These are phyloP conservation scores for Knipowitschia caucasica DNA, from an alignment of 2,797 vertebrate genomes.

Conservation along the genomic window DNA sequence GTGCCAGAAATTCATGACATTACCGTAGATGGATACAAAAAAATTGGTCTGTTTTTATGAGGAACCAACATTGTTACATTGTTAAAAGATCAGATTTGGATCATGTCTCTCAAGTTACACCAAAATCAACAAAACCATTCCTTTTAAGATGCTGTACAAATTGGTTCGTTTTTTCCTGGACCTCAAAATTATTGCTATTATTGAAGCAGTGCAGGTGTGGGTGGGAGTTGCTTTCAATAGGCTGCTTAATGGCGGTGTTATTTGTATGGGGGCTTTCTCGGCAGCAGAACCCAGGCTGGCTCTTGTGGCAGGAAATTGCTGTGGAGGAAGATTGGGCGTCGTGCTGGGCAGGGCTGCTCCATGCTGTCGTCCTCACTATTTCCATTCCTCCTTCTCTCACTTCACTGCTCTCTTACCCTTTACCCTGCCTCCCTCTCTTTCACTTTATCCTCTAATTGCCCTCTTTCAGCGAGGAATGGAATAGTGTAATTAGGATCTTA, in stretches of 20 bases:
- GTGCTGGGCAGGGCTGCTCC: conserved; percentile 62
- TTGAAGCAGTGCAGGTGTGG: conserved; percentile 65
- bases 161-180: conserved; percentile 49
- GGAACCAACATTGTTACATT: not conserved
- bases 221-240: conserved; percentile 67
- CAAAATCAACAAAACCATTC: not conserved
- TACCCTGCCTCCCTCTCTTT: conserved; percentile 47
- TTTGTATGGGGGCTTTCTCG: conserved; percentile 59
- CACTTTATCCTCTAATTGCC: conserved; percentile 66
- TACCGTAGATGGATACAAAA: too few relatives aligned
- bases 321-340: conserved; percentile 72
- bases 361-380: conserved; percentile 41
- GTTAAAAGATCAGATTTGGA: not conserved
- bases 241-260: conserved; percentile 73
- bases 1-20: too few relatives aligned
- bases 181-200: conserved; percentile 38
- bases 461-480: conserved; percentile 69
- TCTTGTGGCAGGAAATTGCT: conserved; percentile 75
- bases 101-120: not conserved
- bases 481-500: conserved; percentile 78
- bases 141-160: conserved; percentile 34
- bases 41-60: too few relatives aligned
- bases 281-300: conserved; percentile 56
- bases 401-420: conserved; percentile 37
- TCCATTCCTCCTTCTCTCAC: conserved; percentile 25